These are phyloP conservation scores for Dufourea novaeangliae DNA, from an alignment of 1,140 invertebrate genomes.

Conservation along the genomic window DNA sequence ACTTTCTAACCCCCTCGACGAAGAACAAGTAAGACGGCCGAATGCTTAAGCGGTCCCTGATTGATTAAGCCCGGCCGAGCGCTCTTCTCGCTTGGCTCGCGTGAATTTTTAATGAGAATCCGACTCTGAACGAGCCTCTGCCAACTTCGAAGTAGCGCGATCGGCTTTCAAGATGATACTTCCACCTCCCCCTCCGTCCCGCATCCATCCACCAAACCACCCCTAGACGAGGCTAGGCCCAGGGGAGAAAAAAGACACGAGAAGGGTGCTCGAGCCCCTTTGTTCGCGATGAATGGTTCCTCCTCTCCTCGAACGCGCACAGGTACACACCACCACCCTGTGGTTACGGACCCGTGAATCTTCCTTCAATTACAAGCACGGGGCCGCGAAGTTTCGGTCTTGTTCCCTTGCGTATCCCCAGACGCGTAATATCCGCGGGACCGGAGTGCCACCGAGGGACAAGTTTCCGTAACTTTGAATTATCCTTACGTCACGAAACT, in stretches of 20 bases:
- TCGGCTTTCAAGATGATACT: slow-evolving; percentile 47
- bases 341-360: slow-evolving; percentile 19
- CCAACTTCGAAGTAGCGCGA: slow-evolving; percentile 24
- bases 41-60: slow-evolving; percentile 38
- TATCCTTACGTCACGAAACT: slow-evolving; percentile 2
- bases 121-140: slow-evolving; percentile 11
- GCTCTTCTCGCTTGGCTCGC: slow-evolving; percentile 15
- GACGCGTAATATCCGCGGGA: no score
- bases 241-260: background rate
- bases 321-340: slow-evolving; percentile 2
- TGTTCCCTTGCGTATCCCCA: background rate
- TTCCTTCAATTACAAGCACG: slow-evolving; percentile 25
- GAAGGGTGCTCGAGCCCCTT: slow-evolving; percentile 44
- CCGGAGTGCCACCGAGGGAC: background rate
- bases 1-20: background rate
- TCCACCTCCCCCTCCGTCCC: background rate
- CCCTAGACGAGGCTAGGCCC: background rate
- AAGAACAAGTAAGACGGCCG: background rate
- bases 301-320: slow-evolving; percentile 5
- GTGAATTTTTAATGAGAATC: slow-evolving; percentile 61
- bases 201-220: no score
- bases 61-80: slow-evolving; percentile 40
- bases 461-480: background rate
- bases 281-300: slow-evolving; percentile 53
- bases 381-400: background rate